phyloP scores from a whole-genome alignment of 2,888 invertebrate genomes.

The Parnassius smintheus region DNA sequence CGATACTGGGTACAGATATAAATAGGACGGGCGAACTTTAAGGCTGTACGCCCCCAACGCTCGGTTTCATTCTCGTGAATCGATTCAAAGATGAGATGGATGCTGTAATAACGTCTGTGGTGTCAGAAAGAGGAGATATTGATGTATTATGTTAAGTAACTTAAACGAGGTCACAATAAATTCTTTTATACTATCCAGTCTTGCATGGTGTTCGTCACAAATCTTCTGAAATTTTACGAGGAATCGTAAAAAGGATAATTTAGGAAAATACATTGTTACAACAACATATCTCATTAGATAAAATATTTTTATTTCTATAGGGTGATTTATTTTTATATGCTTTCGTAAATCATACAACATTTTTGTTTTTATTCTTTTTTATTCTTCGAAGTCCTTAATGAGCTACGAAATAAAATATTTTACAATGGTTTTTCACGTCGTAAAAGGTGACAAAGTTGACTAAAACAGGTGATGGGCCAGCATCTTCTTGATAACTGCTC shows the following conservation, averaged over 20 bases:
- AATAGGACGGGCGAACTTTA: constrained; percentile 71
- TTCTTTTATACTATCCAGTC: constrained; percentile 20
- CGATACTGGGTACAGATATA: constrained; percentile 74
- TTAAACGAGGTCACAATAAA: constrained; percentile 25
- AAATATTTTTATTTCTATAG: constrained; percentile 3
- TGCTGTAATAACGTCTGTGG: constrained; percentile 39
- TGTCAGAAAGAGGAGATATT: constrained; percentile 24
- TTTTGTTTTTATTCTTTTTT: too few relatives aligned
- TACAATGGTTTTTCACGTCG: too few relatives aligned
- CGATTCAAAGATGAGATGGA: constrained; percentile 54
- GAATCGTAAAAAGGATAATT: constrained; percentile 21
- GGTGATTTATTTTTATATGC: too few relatives aligned
- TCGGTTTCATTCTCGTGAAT: constrained; percentile 64
- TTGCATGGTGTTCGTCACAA: constrained; percentile 8
- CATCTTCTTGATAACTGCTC: too few relatives aligned
- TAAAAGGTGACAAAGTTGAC: too few relatives aligned
- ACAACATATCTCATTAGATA: constrained; percentile 6
- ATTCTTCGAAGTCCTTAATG: too few relatives aligned
- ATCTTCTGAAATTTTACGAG: constrained; percentile 20
- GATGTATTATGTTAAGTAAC: constrained; percentile 13
- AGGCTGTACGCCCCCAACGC: constrained; percentile 49
- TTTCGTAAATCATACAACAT: too few relatives aligned
- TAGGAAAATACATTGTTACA: constrained; percentile 9
- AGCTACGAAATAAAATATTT: too few relatives aligned
- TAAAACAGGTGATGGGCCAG: too few relatives aligned